Conservation (phyloP, 2,797 vertebrate species). For the Crocidura indochinensis region DNA sequence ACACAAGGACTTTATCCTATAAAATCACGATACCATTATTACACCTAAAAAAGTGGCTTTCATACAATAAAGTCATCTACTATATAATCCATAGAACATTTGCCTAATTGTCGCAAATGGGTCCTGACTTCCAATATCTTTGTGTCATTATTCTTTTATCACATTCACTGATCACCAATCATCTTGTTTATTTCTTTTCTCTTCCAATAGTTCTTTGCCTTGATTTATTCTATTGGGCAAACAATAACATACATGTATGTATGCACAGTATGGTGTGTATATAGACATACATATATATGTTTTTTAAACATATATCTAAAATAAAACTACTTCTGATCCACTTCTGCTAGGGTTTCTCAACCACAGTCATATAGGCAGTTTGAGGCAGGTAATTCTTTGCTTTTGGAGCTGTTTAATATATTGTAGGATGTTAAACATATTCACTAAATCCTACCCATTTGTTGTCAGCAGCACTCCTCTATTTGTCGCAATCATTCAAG, state of each 20-base stretch:
- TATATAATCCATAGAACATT: neutral
- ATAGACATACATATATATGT: too few relatives aligned
- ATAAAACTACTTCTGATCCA: neutral
- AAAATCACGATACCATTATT: neutral
- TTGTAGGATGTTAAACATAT: conserved; percentile 9
- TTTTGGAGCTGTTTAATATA: neutral
- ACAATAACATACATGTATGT: neutral
- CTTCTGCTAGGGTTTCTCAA: neutral
- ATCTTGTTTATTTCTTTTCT: conserved; percentile 18
- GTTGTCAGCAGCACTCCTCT: neutral
- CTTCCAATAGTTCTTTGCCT: neutral
- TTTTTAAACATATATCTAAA: too few relatives aligned
- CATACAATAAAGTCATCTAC: neutral
- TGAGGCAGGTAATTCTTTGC: neutral
- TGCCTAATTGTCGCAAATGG: neutral
- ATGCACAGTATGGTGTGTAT: too few relatives aligned
- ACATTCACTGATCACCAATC: neutral
- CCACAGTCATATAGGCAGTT: neutral
- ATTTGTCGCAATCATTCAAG: neutral
- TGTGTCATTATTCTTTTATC: conserved; percentile 35
- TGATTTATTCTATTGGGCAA: neutral
- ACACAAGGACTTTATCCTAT: neutral
- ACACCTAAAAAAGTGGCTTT: neutral
- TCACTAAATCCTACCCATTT: neutral
- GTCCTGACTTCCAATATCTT: conserved; percentile 15